phyloP scores from a whole-genome alignment of 1,140 invertebrate genomes.

The Psilanteris sp. region DNA sequence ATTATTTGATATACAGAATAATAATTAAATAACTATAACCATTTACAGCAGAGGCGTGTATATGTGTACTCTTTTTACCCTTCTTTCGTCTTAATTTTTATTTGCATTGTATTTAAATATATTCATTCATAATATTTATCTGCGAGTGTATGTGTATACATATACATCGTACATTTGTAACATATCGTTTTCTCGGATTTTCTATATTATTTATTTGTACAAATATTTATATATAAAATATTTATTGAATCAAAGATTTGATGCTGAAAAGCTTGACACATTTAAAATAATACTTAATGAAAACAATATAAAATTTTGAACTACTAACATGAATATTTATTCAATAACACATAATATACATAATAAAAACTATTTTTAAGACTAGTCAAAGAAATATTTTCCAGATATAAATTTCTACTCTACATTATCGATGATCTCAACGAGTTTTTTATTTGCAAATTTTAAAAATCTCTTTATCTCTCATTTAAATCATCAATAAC shows the following conservation, averaged over 20 bases:
- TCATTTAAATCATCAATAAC: slow-evolving; percentile 10
- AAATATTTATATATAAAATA: slow-evolving; percentile 78
- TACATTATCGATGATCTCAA: too few relatives aligned
- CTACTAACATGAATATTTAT: too few relatives aligned
- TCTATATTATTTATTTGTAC: slow-evolving; percentile 70
- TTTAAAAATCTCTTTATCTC: too few relatives aligned
- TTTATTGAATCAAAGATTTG: slow-evolving; percentile 65
- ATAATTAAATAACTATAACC: slow-evolving; percentile 74
- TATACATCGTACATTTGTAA: slow-evolving; percentile 61
- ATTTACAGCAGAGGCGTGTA: slow-evolving; percentile 71
- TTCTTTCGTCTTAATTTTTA: slow-evolving; percentile 8
- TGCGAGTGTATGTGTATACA: slow-evolving; percentile 49
- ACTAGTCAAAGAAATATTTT: slow-evolving; percentile 13
- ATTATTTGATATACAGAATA: slow-evolving; percentile 73
- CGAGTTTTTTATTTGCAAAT: not conserved
- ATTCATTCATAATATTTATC: slow-evolving; percentile 46
- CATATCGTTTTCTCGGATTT: slow-evolving; percentile 59
- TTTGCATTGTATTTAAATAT: slow-evolving; percentile 56
- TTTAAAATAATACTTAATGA: too few relatives aligned
- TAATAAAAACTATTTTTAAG: slow-evolving; percentile 11
- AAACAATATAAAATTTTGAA: slow-evolving; percentile 21
- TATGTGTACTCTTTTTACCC: slow-evolving; percentile 35
- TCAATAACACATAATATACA: too few relatives aligned
- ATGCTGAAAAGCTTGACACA: slow-evolving; percentile 56
- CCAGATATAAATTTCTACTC: too few relatives aligned